These are phyloP conservation scores for Trachelus troglodyta DNA, from an alignment of 2,888 invertebrate genomes.

Conservation along the genomic window DNA sequence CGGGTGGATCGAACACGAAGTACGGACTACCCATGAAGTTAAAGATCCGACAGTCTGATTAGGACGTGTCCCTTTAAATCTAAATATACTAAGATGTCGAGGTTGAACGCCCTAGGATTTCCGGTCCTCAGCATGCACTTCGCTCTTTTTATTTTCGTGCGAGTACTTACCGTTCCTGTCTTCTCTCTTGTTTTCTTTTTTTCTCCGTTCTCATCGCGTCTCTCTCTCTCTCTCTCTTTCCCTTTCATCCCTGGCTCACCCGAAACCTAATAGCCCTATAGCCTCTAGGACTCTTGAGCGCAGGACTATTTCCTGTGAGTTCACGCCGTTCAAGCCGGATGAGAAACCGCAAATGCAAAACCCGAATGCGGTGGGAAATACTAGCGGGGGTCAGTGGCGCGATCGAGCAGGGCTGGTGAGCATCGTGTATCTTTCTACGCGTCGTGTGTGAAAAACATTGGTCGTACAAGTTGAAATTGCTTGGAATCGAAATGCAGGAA, in stretches of 20 bases:
- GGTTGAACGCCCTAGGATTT: constrained; percentile 64
- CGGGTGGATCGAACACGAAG: too few species aligned
- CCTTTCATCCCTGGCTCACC: constrained; percentile 26
- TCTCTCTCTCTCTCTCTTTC: constrained; percentile 33
- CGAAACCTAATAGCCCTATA: constrained; percentile 63
- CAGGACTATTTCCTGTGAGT: constrained; percentile 62
- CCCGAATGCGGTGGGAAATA: constrained; percentile 17
- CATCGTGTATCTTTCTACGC: too few species aligned
- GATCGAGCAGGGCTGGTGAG: too few species aligned
- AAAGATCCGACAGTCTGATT: too few species aligned
- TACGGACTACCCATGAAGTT: too few species aligned
- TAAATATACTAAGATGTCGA: constrained; percentile 51
- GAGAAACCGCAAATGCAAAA: constrained; percentile 61
- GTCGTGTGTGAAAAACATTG: too few species aligned
- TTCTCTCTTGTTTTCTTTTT: constrained; percentile 34
- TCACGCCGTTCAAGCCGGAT: constrained; percentile 55
- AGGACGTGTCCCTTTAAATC: constrained; percentile 53
- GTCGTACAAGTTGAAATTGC: too few species aligned
- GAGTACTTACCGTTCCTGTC: constrained; percentile 16
- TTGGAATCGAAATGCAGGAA: too few species aligned
- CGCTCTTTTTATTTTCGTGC: constrained; percentile 5
- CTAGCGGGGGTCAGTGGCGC: too few species aligned
- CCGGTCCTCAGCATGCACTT: constrained; percentile 51
- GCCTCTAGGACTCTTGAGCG: constrained; percentile 56
- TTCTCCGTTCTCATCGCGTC: constrained; percentile 26